Evolutionary conservation across 1,140 invertebrate genomes (phyloP).

Genomic region (Drosophila sproati): DNA sequence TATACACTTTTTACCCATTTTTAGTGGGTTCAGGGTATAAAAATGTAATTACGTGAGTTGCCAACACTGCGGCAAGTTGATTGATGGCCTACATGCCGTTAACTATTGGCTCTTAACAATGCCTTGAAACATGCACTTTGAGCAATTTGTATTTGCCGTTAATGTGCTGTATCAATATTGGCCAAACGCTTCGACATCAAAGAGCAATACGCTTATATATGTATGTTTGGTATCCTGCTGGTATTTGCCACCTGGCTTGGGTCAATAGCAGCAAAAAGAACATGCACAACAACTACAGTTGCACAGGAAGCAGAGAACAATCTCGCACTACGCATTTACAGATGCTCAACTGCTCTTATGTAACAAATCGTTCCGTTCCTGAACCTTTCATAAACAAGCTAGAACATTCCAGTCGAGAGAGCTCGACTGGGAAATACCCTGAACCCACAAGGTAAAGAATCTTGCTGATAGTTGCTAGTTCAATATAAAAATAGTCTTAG

Average conservation of each 20-base stretch:
- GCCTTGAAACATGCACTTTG: slow-evolving; percentile 23
- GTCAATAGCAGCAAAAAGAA: slow-evolving; percentile 51
- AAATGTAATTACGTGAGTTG: slow-evolving; percentile 74
- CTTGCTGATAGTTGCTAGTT: too few relatives aligned
- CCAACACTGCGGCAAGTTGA: slow-evolving; percentile 54
- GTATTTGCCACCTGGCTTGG: slow-evolving; percentile 57
- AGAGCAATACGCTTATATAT: slow-evolving; percentile 28
- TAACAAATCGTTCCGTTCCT: slow-evolving; percentile 2
- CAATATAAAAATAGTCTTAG: too few relatives aligned
- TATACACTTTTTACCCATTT: too few relatives aligned
- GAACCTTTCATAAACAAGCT: slow-evolving; percentile 7
- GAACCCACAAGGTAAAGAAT: neutral
- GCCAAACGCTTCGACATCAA: slow-evolving; percentile 60
- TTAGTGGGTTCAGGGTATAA: slow-evolving; percentile 27
- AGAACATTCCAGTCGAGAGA: neutral
- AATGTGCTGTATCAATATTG: slow-evolving; percentile 73
- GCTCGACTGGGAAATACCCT: neutral
- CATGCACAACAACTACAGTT: neutral
- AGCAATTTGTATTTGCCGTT: slow-evolving; percentile 56
- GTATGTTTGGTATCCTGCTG: slow-evolving; percentile 16
- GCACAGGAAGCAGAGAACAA: neutral
- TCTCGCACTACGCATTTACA: slow-evolving; percentile 7
- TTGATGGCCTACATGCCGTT: slow-evolving; percentile 17
- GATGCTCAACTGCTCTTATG: slow-evolving; percentile 10
- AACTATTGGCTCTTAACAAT: slow-evolving; percentile 11